Conservation (phyloP, 2,113 vertebrate genomes). For the Cettia cetti region DNA sequence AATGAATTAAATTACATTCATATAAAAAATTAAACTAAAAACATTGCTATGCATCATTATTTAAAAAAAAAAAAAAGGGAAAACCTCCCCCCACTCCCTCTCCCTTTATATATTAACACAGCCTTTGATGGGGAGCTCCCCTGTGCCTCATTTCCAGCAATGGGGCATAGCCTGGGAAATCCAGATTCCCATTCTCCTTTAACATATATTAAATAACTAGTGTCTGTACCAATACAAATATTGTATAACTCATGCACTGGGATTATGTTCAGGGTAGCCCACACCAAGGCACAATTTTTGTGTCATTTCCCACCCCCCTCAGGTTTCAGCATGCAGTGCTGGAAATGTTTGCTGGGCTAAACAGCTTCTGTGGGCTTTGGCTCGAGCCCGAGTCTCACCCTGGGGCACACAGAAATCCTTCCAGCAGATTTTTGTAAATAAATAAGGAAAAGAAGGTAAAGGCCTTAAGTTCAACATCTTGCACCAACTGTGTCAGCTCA, state of each 20-base stretch:
- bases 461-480: background rate
- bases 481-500: background rate
- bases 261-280: background rate
- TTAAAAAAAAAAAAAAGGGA: background rate
- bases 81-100: background rate
- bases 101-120: conserved; percentile 39
- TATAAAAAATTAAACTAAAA: conserved; percentile 56
- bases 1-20: conserved; percentile 72
- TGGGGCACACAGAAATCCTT: background rate
- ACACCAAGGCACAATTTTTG: conserved; percentile 24
- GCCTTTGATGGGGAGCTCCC: background rate
- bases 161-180: conserved; percentile 37
- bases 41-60: background rate
- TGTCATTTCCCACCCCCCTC: background rate
- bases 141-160: conserved; percentile 44
- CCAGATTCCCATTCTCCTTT: conserved; percentile 37
- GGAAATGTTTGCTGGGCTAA: background rate
- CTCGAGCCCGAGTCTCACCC: background rate
- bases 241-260: background rate
- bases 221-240: background rate
- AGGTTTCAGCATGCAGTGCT: background rate
- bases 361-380: background rate
- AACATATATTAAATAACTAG: conserved; percentile 16
- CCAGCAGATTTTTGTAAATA: background rate
- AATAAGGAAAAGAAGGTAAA: conserved; percentile 8